Conservation (phyloP, 2,113 vertebrate species). For the Fregetta grallaria region DNA sequence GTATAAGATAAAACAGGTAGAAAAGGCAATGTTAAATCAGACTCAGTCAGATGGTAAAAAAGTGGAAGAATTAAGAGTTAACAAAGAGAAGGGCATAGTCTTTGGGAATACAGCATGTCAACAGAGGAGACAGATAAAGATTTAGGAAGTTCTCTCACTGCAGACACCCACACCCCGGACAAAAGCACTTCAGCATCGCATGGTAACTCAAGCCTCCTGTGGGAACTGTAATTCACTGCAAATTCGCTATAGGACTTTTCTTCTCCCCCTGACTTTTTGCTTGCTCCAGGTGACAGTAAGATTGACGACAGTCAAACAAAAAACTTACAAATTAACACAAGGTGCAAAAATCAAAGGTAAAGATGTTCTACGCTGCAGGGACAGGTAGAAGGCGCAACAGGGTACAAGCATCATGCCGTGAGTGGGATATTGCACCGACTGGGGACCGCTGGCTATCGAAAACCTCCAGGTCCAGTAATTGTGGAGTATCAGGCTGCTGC, state of each 20-base stretch:
- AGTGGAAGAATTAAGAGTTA: background rate
- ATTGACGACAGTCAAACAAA: background rate
- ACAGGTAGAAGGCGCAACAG: background rate
- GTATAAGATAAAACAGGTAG: background rate
- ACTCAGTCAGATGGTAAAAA: background rate
- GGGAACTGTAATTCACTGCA: background rate
- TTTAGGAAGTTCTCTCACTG: background rate
- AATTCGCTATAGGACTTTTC: background rate
- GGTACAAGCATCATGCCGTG: background rate
- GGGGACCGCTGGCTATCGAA: background rate
- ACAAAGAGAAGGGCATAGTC: background rate
- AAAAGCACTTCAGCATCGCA: background rate
- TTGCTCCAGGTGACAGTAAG: background rate
- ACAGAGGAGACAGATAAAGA: background rate
- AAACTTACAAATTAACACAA: background rate
- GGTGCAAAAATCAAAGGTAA: background rate
- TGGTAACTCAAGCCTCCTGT: rapidly evolving
- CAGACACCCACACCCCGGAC: background rate
- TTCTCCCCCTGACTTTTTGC: background rate
- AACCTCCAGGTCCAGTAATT: background rate
- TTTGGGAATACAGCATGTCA: background rate
- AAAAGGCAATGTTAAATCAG: background rate
- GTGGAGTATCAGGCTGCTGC: background rate
- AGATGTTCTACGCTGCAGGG: background rate
- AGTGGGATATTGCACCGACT: background rate